Base-by-base conservation (phyloP, 2,113 vertebrate genomes). In the Acanthochromis polyacanthus region DNA sequence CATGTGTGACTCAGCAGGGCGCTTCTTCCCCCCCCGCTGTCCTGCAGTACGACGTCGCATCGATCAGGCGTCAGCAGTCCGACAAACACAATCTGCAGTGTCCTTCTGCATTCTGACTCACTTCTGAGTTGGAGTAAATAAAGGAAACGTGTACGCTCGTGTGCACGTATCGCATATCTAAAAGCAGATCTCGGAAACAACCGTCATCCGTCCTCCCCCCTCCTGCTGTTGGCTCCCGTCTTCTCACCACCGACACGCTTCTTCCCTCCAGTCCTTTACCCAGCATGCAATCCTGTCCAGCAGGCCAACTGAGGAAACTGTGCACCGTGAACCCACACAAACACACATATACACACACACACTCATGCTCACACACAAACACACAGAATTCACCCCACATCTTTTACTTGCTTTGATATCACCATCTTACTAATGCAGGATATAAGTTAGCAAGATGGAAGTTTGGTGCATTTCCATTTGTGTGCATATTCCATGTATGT, bases 231-330 rank as follows among this genome's bases (percentile, higher is more conserved):
- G 28, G 19, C 17, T 36, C 32, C 20, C 1, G 3, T 50, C 53
- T 51, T 52, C 23, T 30, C 38, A 17, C 51, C 20, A 64, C 9
- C 14, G 25, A 22, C 40, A 48, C 25, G 71, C 46, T 71, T 71
- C 51, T 50, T 78, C 67, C 70, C 63, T 50, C 58, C 72, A 80
- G 60, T 63, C 57, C 55, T 63, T 71, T 83, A 25, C 65, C 80
- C 75, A 65, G 69, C n/a, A 81, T 86, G 76, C 73, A 88, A 71
- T 84, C 94, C 92, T 92, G 94, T 93, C 93, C 94, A 92, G 94
- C 94, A 95, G 94, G 93, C 73, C 88, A 85, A 88, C 77, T 63
- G 82, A 90, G 86, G 86, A 88, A 84, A 75, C 61, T 68, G 59
- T 45, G 68, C 30, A 9, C 57, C 46, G 17, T 28, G 23, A 10